Base-by-base conservation (phyloP, 2,113 vertebrate genomes). In the Potamarius usumacintae region DNA sequence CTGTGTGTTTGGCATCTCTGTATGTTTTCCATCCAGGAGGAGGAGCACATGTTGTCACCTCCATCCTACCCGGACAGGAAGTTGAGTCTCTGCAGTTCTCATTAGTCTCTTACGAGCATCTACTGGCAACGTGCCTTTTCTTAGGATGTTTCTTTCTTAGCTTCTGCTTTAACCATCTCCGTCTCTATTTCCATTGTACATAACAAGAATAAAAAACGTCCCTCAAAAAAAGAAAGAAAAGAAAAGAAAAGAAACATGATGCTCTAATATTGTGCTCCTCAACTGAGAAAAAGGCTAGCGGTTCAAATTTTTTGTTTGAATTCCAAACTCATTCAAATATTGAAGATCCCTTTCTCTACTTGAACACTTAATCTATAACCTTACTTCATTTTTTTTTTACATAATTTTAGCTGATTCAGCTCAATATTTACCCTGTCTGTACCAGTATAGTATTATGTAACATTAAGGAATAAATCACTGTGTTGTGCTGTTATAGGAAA, bases 11-110 rank as follows among this genome's bases (percentile, higher is more conserved):
- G 30, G 27, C 69, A 72, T 72, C 20, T 4, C 12, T 1, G 18
- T n/a, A 20, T n/a, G 25, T 76, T 62, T 74, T 42, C 85, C 17
- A 82, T 20, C 25, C 34, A n/a, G 55, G 55, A 34, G 42, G 11
- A 83, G 25, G 18, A 20, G 22, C 7, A 25, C 63, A 57, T 18
- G 27, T 79, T 65, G 14, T 48, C 34, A n/a, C 55, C 58, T 27
- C 18, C 74, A 50, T 79, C 42, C 81, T 86, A n/a, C 15, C 34
- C 48, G 63, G 55, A 79, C 53, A 87, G 88, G 88, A 89, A 89
- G 82, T 80, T 83, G 82, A 57, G 14, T 34, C 85, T 84, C 85
- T 89, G 81, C 82, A 84, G 85, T 89, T 86, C 85, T 89, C 83
- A 84, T 89, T 60, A 84, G 50, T 25, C 12, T 55, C 14, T 27